Conservation (phyloP, 2,797 vertebrate genomes). For the Florisuga fusca region DNA sequence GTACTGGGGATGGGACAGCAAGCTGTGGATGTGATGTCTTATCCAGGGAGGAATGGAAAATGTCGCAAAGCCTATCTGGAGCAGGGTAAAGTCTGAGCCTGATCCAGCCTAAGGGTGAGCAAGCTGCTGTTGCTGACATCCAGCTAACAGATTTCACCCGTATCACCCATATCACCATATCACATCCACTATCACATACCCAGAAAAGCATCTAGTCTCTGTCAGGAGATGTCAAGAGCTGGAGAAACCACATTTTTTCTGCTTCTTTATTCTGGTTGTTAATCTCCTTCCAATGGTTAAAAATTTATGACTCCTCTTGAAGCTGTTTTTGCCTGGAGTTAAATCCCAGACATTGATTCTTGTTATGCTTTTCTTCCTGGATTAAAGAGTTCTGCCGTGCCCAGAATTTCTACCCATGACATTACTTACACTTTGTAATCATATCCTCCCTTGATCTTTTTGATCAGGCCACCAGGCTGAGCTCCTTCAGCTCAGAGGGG, state of each 20-base stretch:
- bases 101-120: neutral
- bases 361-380: neutral
- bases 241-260: neutral
- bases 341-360: neutral
- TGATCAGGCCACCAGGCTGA: neutral
- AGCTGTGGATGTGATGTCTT: neutral
- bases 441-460: conserved; percentile 6
- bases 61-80: rapidly evolving
- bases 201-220: neutral
- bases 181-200: neutral
- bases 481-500: neutral
- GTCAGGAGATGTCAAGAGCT: neutral
- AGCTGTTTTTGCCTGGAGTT: neutral
- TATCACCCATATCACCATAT: neutral
- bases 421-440: neutral
- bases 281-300: neutral
- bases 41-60: neutral
- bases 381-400: neutral
- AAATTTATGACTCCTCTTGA: neutral
- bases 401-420: neutral
- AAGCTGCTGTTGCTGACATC: neutral
- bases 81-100: neutral
- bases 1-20: neutral
- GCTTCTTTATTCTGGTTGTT: neutral
- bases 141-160: neutral